Conservation (phyloP, 2,113 vertebrate species). For the Marmota monax region DNA sequence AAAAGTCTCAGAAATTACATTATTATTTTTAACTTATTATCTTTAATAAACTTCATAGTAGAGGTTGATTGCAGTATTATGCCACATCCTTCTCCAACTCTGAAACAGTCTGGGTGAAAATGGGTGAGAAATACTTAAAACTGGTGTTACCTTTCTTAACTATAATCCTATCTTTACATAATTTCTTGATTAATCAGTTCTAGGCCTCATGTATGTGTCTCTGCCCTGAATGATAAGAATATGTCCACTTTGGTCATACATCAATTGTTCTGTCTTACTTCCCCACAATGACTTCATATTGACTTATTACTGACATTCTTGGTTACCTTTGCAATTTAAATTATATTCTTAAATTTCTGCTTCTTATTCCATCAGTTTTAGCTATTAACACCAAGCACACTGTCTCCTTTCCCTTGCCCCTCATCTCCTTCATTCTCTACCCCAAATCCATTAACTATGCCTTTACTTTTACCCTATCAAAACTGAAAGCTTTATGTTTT, state of each 20-base stretch:
- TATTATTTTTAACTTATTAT: neutral
- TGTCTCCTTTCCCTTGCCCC: neutral
- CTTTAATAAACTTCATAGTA: neutral
- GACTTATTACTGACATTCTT: neutral
- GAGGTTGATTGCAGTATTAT: neutral
- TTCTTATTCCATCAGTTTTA: neutral
- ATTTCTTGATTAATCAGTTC: neutral
- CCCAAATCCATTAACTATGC: neutral
- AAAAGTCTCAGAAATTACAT: neutral
- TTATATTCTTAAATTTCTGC: neutral
- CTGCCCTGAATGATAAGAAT: neutral
- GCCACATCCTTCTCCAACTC: neutral
- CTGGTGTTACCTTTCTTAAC: neutral
- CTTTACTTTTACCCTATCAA: neutral
- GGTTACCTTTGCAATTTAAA: slow-evolving; percentile 14
- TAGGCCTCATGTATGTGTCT: neutral
- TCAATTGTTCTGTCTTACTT: neutral
- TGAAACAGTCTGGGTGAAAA: neutral
- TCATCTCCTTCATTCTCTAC: neutral
- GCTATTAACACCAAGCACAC: neutral
- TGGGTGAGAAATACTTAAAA: neutral
- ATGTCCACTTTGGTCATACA: neutral
- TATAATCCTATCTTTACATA: neutral
- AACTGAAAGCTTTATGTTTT: neutral
- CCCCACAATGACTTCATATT: neutral